phyloP scores from a whole-genome alignment of 2,797 vertebrate genomes.

The Anguilla obscura region DNA sequence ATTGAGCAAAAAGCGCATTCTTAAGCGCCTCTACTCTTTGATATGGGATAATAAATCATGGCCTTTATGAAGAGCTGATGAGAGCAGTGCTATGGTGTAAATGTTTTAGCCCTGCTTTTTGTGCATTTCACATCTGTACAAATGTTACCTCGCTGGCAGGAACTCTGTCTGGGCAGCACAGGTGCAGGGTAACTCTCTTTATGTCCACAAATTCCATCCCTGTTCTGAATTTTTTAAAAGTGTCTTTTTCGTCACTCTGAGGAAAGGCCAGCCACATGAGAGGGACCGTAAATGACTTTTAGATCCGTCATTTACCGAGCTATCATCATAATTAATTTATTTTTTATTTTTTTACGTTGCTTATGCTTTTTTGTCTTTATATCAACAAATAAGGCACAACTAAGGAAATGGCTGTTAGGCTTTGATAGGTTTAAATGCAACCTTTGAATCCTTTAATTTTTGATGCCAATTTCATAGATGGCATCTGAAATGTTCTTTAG shows the following conservation, averaged over 20 bases:
- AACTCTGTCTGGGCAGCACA: slow-evolving; percentile 53
- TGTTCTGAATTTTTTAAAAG: slow-evolving; percentile 38
- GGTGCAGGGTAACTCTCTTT: slow-evolving; percentile 43
- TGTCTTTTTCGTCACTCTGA: slow-evolving; percentile 38
- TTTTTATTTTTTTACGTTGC: neutral
- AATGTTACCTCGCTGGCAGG: slow-evolving; percentile 55
- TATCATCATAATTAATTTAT: neutral
- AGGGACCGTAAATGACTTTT: slow-evolving; percentile 21
- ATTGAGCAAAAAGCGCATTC: neutral
- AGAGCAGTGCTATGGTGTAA: slow-evolving; percentile 35
- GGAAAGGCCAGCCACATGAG: slow-evolving; percentile 33
- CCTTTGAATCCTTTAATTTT: neutral
- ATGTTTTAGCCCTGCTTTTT: slow-evolving; percentile 39
- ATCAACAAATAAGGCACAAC: slow-evolving; percentile 3
- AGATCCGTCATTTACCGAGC: neutral
- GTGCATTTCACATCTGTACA: slow-evolving; percentile 55
- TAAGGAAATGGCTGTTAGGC: neutral
- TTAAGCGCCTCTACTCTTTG: neutral
- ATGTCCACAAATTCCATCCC: slow-evolving; percentile 48
- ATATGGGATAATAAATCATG: slow-evolving; percentile 32
- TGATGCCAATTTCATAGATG: neutral
- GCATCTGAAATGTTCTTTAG: neutral
- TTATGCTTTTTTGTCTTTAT: slow-evolving; percentile 5
- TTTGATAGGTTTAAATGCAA: neutral
- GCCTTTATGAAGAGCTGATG: slow-evolving; percentile 41